Conservation (phyloP, 2,888 invertebrate genomes). For the Apodemia duryi region DNA sequence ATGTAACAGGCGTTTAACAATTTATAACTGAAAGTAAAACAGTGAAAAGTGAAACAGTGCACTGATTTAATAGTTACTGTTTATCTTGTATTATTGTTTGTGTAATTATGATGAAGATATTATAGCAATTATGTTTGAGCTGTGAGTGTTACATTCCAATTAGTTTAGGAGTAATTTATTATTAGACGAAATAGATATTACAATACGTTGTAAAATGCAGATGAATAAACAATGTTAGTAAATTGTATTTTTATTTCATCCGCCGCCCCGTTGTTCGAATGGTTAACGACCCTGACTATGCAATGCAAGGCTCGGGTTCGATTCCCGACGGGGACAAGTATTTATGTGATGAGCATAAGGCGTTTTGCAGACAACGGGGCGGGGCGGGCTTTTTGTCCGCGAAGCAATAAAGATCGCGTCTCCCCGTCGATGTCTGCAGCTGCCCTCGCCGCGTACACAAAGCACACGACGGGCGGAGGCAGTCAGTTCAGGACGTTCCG, state of each 20-base stretch:
- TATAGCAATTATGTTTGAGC: conserved; percentile 34
- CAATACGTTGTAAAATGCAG: conserved; percentile 27
- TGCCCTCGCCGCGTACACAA: too few species aligned
- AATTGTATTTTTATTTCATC: conserved; percentile 16
- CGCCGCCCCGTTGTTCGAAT: too few species aligned
- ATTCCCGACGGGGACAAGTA: too few species aligned
- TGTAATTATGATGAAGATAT: conserved; percentile 10
- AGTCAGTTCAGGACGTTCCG: too few species aligned
- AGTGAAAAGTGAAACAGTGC: neutral
- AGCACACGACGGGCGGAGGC: too few species aligned
- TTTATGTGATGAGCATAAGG: too few species aligned
- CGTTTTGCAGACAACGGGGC: too few species aligned
- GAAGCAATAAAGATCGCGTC: too few species aligned
- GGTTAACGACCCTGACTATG: too few species aligned
- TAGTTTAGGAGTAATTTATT: conserved; percentile 29
- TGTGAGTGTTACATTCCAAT: conserved; percentile 37
- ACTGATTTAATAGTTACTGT: neutral
- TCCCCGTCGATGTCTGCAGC: too few species aligned
- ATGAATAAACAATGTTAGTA: conserved; percentile 32
- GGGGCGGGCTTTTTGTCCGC: too few species aligned
- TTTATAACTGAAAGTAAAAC: neutral
- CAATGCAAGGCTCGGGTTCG: too few species aligned
- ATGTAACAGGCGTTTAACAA: neutral
- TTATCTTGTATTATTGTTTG: neutral
- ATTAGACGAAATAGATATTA: conserved; percentile 25